Conservation (phyloP, 1,140 invertebrate genomes). For the Nebria ingens region DNA sequence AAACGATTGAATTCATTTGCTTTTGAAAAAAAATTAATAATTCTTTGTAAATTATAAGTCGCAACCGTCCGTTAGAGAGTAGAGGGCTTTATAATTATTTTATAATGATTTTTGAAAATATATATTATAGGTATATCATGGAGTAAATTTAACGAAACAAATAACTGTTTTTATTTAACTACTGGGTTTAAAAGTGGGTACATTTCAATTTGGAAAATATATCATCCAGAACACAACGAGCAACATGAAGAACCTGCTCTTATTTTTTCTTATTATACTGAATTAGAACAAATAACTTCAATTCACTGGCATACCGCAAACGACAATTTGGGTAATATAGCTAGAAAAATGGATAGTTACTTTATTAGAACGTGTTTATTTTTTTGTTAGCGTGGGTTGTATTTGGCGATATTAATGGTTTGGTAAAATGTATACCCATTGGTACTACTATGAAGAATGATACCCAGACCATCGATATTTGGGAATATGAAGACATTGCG, state of each 20-base stretch:
- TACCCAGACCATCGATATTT: constrained; percentile 9
- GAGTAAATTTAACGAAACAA: constrained; percentile 13
- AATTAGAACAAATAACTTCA: constrained; percentile 11
- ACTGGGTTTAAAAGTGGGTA: constrained; percentile 11
- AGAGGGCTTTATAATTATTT: too few species aligned
- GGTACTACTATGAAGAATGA: constrained; percentile 10
- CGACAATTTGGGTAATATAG: constrained; percentile 9
- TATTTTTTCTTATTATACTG: constrained; percentile 12
- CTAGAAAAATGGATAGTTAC: too few species aligned
- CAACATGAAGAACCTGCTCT: constrained; percentile 10
- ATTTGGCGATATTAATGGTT: constrained; percentile 14
- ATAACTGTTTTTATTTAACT: constrained; percentile 11
- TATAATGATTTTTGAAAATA: not conserved
- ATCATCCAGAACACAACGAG: constrained; percentile 11
- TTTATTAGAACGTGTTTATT: too few species aligned
- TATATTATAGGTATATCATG: constrained; percentile 14
- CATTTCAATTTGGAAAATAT: constrained; percentile 12
- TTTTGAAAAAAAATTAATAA: too few species aligned
- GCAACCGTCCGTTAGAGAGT: too few species aligned
- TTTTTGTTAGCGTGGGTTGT: constrained; percentile 11
- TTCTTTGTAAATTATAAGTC: too few species aligned
- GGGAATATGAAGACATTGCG: constrained; percentile 13
- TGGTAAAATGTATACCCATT: constrained; percentile 8
- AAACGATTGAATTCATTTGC: too few species aligned
- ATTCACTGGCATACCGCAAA: constrained; percentile 14